phyloP scores from a whole-genome alignment of 2,113 vertebrate species.

The Cyanocitta stelleri region DNA sequence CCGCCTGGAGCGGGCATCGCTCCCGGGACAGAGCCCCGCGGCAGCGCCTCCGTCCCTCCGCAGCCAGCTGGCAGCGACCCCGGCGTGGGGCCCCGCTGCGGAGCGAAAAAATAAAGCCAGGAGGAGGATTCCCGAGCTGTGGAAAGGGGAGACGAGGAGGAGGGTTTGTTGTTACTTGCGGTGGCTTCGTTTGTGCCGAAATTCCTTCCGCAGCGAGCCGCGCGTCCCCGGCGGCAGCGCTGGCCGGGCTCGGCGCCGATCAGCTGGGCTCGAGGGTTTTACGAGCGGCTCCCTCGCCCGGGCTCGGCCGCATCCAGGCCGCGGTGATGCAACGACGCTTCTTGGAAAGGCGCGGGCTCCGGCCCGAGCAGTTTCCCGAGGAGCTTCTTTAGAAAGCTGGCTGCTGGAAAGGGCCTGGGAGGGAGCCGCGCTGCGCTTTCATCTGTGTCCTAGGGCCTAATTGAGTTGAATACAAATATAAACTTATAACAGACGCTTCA shows the following conservation, averaged over 20 bases:
- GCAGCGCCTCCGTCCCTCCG: not conserved
- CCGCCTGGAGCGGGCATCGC: not conserved
- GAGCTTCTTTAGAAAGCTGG: not conserved
- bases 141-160: not conserved
- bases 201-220: not conserved
- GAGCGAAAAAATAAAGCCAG: rapidly evolving
- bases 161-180: constrained; percentile 3
- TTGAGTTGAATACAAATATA: constrained; percentile 66
- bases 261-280: not conserved
- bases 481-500: constrained; percentile 60
- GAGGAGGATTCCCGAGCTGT: not conserved
- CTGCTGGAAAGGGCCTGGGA: not conserved
- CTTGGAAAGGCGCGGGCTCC: not conserved
- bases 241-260: not conserved
- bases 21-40: not conserved
- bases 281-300: not conserved
- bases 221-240: not conserved
- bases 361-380: not conserved
- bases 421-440: constrained; percentile 11
- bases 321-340: not conserved
- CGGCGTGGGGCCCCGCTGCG: not conserved
- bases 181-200: not conserved
- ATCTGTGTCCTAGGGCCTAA: constrained; percentile 59
- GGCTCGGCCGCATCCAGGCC: not conserved
- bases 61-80: not conserved